Evolutionary conservation across 2,113 vertebrate species (phyloP).

Genomic region (Ifrita kowaldi): DNA sequence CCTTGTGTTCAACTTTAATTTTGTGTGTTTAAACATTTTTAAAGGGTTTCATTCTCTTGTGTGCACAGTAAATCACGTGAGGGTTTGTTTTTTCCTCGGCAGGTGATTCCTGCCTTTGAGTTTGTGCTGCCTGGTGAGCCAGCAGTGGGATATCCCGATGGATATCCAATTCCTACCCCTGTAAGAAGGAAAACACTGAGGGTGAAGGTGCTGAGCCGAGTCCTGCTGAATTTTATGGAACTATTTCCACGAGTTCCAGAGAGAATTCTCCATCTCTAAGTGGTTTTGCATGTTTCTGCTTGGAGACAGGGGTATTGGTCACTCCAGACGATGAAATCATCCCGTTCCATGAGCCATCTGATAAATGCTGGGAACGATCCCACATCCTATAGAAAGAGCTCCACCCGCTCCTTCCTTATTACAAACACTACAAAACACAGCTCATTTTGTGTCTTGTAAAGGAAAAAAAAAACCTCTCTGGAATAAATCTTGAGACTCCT

Average conservation of each 20-base stretch:
- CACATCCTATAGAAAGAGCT: neutral
- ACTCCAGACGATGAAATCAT: neutral
- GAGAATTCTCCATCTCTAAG: neutral
- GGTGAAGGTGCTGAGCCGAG: neutral
- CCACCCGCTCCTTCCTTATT: neutral
- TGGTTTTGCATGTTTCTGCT: neutral
- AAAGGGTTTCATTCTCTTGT: neutral
- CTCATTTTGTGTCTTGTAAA: neutral
- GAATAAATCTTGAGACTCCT: neutral
- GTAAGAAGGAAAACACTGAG: neutral
- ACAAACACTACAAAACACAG: neutral
- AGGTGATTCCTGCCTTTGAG: neutral
- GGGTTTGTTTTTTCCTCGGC: too few species aligned
- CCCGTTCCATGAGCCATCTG: neutral
- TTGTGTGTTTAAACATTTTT: neutral
- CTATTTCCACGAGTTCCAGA: neutral
- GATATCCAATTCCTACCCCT: neutral
- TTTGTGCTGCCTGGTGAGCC: neutral
- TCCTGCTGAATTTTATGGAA: neutral
- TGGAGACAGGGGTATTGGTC: neutral
- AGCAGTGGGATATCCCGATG: neutral
- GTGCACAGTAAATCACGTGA: fast-evolving
- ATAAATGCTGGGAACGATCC: neutral
- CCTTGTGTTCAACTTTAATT: neutral
- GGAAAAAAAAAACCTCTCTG: neutral